Evolutionary conservation across 2,113 vertebrate genomes (phyloP).

Genomic region (Vidua chalybeata): DNA sequence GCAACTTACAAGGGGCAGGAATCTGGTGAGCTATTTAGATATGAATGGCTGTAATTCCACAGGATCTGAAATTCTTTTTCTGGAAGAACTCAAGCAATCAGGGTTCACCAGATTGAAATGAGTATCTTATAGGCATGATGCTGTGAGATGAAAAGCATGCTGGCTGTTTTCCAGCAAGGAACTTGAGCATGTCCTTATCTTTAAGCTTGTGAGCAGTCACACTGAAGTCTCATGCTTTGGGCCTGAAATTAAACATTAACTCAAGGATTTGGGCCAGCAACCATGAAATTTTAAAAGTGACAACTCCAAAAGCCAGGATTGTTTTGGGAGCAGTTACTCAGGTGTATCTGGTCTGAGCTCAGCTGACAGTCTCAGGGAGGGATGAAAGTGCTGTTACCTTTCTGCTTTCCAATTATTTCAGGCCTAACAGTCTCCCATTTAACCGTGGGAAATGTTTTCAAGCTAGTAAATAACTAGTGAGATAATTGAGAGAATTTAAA

Average conservation of each 20-base stretch:
- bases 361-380: neutral
- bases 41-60: neutral
- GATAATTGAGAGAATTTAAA: neutral
- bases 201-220: neutral
- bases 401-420: neutral
- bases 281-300: neutral
- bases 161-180: constrained; percentile 17
- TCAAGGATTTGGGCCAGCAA: constrained; percentile 5
- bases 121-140: constrained; percentile 23
- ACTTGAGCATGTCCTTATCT: constrained; percentile 58
- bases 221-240: neutral
- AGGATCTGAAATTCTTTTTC: constrained; percentile 16
- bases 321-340: neutral
- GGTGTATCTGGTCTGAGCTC: neutral
- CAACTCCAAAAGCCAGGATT: neutral
- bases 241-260: constrained; percentile 36
- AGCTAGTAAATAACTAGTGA: neutral
- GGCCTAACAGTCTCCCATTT: neutral
- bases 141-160: constrained; percentile 1
- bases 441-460: neutral
- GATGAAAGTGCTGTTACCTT: neutral
- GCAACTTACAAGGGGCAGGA: neutral
- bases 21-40: neutral
- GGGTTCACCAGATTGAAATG: neutral
- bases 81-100: neutral